Base-by-base conservation (phyloP, 2,888 invertebrate species). In the Romanomermis culicivorax region DNA sequence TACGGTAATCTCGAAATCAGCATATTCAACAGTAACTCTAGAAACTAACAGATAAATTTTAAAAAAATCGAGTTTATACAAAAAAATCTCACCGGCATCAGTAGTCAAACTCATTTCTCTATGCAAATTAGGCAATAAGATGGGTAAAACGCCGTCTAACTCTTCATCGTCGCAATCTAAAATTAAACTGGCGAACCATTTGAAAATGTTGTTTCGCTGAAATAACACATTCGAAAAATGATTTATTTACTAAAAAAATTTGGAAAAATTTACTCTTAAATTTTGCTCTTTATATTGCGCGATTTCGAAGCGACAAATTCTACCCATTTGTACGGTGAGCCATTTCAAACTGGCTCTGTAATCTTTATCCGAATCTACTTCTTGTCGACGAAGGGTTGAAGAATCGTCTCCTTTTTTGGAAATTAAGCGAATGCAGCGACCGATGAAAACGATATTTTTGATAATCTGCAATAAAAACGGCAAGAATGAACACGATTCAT, bases 141-240 rank as follows among this genome's bases (percentile, higher is more conserved):
- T 27, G 7, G 50, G 50, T 29, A 49, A 11, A 25, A 25, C 11
- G 3, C 7, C 50, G 29, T 4, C 11, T 7, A 59, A 42, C 2
- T 54, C 52, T 2, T 78, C 77, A 3, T 42, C 26, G 17, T 64
- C 67, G 26, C 86, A 67, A 1, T 79, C 76, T 24, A 80, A 76
- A 11, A 79, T 74, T 0, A 86, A 67, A 17, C 82, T 85, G 25
- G 81, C 82, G 62, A 84, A 79, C 77, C 82, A 85, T 61, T 84
- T 82, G 64, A 87, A 86, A 49, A 83, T 78, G 63, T 82, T 78
- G 36, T 76, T 78, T 61, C 88, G 77, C 83, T 85, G 70, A 1
- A 75, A 72, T 14, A 54, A 2, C 2, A 2, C 29, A 29, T 1
- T 30, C 45, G 53, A n/a, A 20, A 20, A 30, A 54, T n/a, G n/a